Evolutionary conservation across 2,797 vertebrate species (phyloP), one percentile per base, ranked within the genome.

Genomic region (Dromococcyx pavoninus): DNA sequence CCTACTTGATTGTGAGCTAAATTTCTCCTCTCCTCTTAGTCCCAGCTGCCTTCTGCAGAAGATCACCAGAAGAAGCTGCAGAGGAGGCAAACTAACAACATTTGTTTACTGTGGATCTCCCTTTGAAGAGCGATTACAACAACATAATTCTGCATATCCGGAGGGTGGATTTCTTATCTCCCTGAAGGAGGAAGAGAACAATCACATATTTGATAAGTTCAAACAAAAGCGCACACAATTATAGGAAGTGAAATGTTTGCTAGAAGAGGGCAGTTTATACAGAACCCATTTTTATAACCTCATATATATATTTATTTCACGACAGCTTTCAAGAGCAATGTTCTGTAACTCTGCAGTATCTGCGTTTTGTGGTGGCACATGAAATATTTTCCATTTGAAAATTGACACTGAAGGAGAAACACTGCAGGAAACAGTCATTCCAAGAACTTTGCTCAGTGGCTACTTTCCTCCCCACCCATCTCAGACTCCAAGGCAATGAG

Each of bases 141-240:
- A 97, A 83, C 96, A 94, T 83, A 88, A 58, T 91, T 88, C 93
- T 95, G 94, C 91, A 93, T 95, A 95, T 95, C 96, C 88, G 91
- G 94, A 94, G 94, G 93, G 88, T 94, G 89, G 93, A 91, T 85
- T 95, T 79, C 96, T 97, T 97, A 97, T 97, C 96, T 97, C 88
- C 80, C 77, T 19, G 58, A 93, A 91, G 87, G 86, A 96, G 92
- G 91, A 84, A 67, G 86, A 95, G 92, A 97, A 96, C 95, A 95
- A 95, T 96, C 90, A 84, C 94, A 91, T 90, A 90, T 93, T 95
- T 95, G 92, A 91, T 84, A 88, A 93, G 94, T 96, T 97, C 96
- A 97, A 97, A 97, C 92, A 95, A 93, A 96, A 91, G 57, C 28
- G 14, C 86, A 39, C 83, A 97, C 95, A 96, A 97, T 96, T 91